A percentile compares a stretch with the other conserved stretches of the same genome.
Evolutionary conservation across 2,888 invertebrate species (phyloP).

Genomic region (Muschampia plurimacula): DNA sequence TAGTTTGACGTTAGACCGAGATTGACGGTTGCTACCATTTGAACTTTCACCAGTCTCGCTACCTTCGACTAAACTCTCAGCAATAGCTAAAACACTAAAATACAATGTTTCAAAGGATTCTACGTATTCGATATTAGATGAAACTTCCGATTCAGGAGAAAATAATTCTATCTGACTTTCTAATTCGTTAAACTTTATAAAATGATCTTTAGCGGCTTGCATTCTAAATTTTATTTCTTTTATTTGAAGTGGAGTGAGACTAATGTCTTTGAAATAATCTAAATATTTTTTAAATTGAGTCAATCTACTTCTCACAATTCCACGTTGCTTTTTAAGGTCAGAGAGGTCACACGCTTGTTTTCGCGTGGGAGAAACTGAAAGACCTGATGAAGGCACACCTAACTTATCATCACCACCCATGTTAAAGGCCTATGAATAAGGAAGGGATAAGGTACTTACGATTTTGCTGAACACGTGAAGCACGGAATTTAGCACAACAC

Average conservation of each 20-base stretch:
- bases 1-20: neutral
- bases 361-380: neutral
- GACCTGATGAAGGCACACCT: neutral
- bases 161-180: neutral
- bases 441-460: constrained; percentile 7
- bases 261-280: neutral
- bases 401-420: constrained; percentile 12
- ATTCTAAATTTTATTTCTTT: constrained; percentile 6
- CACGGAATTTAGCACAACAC: neutral
- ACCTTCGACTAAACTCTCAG: constrained; percentile 7
- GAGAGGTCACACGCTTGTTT: neutral
- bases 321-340: constrained; percentile 7
- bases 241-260: neutral
- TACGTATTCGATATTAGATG: constrained; percentile 7
- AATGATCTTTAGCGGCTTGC: constrained; percentile 6
- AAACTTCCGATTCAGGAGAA: neutral
- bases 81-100: constrained; percentile 2
- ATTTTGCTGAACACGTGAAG: neutral
- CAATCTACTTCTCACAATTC: constrained; percentile 5
- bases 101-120: constrained; percentile 10
- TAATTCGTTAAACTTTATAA: constrained; percentile 7
- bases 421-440: constrained; percentile 7
- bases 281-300: constrained; percentile 12
- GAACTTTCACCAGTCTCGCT: neutral
- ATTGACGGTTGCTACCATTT: neutral